These are phyloP conservation scores for Arbacia lixula DNA, from an alignment of 53 echinoderm and acorn worm genomes.

Conservation along the genomic window DNA sequence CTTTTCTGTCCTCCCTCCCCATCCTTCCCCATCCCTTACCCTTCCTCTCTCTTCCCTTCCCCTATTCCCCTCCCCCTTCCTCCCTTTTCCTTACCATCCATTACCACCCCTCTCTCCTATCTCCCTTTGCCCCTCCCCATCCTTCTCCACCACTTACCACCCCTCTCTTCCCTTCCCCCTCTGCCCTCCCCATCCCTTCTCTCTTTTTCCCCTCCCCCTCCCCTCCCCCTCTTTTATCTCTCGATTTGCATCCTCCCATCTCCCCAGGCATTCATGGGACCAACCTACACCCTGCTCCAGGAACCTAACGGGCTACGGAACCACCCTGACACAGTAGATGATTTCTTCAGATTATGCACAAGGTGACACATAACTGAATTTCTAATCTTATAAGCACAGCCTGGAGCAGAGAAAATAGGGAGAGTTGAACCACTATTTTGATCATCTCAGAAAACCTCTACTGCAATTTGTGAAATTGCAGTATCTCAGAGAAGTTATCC, in stretches of 20 bases:
- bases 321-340: constrained; percentile 95
- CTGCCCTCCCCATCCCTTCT: not conserved
- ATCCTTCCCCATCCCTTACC: not conserved
- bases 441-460: too few relatives aligned
- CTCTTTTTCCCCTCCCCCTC: not conserved
- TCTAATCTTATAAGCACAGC: too few relatives aligned
- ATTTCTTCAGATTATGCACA: constrained; percentile 90
- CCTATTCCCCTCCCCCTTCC: not conserved
- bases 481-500: too few relatives aligned
- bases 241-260: not conserved
- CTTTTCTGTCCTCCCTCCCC: not conserved
- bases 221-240: not conserved
- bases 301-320: constrained; percentile 81
- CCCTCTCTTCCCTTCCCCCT: not conserved
- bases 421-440: too few relatives aligned
- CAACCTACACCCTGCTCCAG: constrained; percentile 86
- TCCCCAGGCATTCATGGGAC: constrained; percentile 91
- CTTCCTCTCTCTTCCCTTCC: not conserved
- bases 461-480: too few relatives aligned
- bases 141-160: not conserved
- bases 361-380: constrained; percentile 66
- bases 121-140: not conserved
- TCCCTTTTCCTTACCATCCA: not conserved
- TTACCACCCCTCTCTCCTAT: not conserved
- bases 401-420: too few relatives aligned